Evolutionary conservation across 2,113 vertebrate genomes (phyloP).

Genomic region (Candoia aspera): DNA sequence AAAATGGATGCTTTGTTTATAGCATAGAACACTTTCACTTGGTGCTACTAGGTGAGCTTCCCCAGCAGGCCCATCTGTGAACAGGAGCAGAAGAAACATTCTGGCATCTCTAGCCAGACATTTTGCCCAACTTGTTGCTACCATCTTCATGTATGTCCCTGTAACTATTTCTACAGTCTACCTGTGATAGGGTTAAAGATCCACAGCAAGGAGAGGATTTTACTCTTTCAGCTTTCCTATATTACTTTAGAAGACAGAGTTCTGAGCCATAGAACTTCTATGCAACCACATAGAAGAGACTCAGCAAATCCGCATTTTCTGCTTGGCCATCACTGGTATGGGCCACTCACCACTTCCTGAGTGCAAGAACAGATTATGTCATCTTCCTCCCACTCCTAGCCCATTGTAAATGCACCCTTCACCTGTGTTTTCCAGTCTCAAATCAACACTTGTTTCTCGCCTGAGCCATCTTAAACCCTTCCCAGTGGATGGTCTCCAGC

Average conservation of each 20-base stretch:
- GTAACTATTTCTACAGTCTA: neutral
- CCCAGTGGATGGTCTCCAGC: neutral
- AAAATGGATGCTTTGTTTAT: neutral
- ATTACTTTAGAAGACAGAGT: neutral
- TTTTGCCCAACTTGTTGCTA: neutral
- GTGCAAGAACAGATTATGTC: neutral
- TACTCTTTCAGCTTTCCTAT: neutral
- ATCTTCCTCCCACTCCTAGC: neutral
- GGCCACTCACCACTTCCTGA: neutral
- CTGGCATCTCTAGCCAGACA: neutral
- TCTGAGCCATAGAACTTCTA: neutral
- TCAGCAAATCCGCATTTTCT: neutral
- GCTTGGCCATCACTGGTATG: neutral
- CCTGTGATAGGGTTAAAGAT: neutral
- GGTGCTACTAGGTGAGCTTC: neutral
- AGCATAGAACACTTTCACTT: conserved; percentile 19
- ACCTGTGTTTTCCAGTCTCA: neutral
- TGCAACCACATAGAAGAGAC: neutral
- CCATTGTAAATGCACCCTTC: neutral
- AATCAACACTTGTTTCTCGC: neutral
- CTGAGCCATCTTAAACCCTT: neutral
- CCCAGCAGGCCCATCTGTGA: neutral
- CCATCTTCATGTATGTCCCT: neutral
- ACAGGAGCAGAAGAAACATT: neutral
- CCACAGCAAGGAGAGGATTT: neutral